These are phyloP conservation scores for Sceloporus tristichus DNA, from an alignment of 2,113 vertebrate genomes.

Conservation along the genomic window DNA sequence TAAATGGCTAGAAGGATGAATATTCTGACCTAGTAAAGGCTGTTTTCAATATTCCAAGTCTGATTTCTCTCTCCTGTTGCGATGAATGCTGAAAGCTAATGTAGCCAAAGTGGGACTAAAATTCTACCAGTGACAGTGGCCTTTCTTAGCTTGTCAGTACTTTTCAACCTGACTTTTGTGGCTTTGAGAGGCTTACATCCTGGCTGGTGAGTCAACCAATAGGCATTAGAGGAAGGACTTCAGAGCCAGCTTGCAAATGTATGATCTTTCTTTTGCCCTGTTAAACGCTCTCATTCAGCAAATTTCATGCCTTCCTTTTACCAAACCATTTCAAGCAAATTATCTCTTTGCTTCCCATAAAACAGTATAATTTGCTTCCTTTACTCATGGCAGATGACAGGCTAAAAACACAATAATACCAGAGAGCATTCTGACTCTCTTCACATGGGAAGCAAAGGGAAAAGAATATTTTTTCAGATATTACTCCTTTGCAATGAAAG, in stretches of 20 bases:
- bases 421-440: conserved; percentile 26
- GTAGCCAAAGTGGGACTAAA: background rate
- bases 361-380: conserved; percentile 66
- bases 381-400: conserved; percentile 62
- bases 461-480: conserved; percentile 51
- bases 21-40: background rate
- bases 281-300: conserved; percentile 1
- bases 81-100: background rate
- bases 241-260: conserved; percentile 8
- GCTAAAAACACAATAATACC: conserved; percentile 52
- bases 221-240: conserved; percentile 4
- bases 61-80: background rate
- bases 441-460: conserved; percentile 37
- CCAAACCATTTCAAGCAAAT: conserved; percentile 56
- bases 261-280: conserved; percentile 27
- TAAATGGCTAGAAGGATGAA: background rate
- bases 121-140: background rate
- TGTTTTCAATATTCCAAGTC: background rate
- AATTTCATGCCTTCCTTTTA: conserved; percentile 10
- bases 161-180: background rate
- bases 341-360: conserved; percentile 56
- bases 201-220: background rate
- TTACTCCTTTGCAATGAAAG: conserved; percentile 43
- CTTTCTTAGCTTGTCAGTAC: background rate
- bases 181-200: background rate